These are phyloP conservation scores for Aphaenogaster ashmeadi DNA, from an alignment of 1,140 invertebrate species.

Conservation along the genomic window DNA sequence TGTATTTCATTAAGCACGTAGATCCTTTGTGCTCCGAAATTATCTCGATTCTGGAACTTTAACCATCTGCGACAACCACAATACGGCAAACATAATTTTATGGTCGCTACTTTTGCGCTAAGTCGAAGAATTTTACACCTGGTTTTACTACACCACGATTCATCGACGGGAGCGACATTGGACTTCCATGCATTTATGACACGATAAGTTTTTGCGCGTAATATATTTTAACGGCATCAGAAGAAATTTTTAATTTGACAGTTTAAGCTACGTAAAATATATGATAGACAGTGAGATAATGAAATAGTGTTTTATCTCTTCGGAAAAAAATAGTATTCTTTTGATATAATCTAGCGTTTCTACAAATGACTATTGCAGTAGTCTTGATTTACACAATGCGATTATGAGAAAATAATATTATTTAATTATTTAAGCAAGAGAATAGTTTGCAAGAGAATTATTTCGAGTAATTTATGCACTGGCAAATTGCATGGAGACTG, in stretches of 20 bases:
- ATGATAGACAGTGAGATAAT: not conserved
- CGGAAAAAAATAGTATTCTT: not conserved
- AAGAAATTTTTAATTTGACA: slow-evolving; percentile 3
- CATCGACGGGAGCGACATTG: not conserved
- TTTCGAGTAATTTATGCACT: slow-evolving; percentile 19
- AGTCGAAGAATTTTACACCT: slow-evolving; percentile 37
- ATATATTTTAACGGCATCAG: not conserved
- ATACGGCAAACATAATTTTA: slow-evolving; percentile 27
- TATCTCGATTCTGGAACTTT: not conserved
- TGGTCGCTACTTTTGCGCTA: slow-evolving; percentile 17
- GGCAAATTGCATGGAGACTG: slow-evolving; percentile 2
- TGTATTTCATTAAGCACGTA: not conserved
- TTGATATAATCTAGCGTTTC: not conserved
- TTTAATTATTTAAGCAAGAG: slow-evolving; percentile 7
- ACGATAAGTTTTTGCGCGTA: slow-evolving; percentile 15
- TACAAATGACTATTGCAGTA: not conserved
- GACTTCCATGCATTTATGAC: not conserved
- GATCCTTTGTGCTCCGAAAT: not conserved
- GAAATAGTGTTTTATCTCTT: not conserved
- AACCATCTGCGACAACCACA: not conserved
- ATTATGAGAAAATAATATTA: not conserved
- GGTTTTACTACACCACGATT: slow-evolving; percentile 5
- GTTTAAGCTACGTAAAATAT: not conserved
- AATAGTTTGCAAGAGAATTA: not conserved
- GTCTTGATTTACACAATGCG: not conserved